Evolutionary conservation across 2,113 vertebrate species (phyloP), one percentile per base, ranked within the genome.

Genomic region (Euleptes europaea): DNA sequence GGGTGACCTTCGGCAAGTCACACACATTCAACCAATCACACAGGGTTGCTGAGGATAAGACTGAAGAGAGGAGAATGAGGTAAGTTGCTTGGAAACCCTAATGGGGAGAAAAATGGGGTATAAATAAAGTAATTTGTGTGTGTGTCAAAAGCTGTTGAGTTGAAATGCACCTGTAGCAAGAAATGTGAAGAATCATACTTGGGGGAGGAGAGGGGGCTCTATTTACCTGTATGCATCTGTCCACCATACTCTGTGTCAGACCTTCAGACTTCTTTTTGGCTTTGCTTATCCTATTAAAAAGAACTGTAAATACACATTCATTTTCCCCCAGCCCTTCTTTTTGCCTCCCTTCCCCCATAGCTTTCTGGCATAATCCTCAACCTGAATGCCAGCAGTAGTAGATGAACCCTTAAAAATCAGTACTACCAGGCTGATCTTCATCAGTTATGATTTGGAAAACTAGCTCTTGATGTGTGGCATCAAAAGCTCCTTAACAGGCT

Each of bases 221-320:
- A 33, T 57, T 87, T 86, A 99, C 99, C 98, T 99, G 99, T 93
- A 99, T 97, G 89, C 99, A 99, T 80, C 99, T 97, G 92, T 99
- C 98, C 92, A 99, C 98, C 98, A 99, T 99, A 42, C 98, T 99
- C 95, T 99, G 99, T 0, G 98, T 99, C 88, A 99, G 91, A 2
- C 98, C 98, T 90, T 99, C 98, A 0, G 96, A 89, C 87, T 98
- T 99, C 97, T 99, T 99, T 94, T 99, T 99, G 82, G 97, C 96
- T 89, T 98, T 98, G 95, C 96, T 98, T 93, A 99, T 99, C 93
- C 99, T 99, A 84, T 35, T 26, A 1, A 66, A 73, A 40, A 49
- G 35, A 66, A 57, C 5, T 78, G 38, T 83, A 6, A 76, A 31
- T 5, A 74, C 11, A 15, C 0, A 0, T 28, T 19, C 42, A 1